Conservation (phyloP, 2,113 vertebrate genomes). For the Synodontis membranacea region DNA sequence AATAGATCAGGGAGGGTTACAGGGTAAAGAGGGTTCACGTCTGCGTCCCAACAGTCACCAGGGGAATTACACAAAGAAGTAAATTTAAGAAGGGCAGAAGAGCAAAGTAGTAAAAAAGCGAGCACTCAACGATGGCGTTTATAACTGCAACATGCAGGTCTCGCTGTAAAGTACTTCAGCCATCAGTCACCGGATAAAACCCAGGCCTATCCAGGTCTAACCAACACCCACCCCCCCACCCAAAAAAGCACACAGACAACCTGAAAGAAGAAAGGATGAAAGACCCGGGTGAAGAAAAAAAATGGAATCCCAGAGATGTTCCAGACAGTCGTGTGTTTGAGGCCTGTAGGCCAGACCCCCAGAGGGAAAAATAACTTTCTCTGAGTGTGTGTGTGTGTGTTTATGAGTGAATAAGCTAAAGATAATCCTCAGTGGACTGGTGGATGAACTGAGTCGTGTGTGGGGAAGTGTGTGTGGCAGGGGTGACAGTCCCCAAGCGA, state of each 20-base stretch:
- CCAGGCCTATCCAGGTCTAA: slow-evolving; percentile 1
- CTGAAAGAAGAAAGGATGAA: slow-evolving; percentile 9
- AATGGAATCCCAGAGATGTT: slow-evolving; percentile 50
- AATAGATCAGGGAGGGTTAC: not conserved
- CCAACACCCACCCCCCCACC: not conserved
- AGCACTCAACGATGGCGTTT: not conserved
- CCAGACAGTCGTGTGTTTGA: slow-evolving; percentile 61
- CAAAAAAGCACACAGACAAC: not conserved
- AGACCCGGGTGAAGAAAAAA: not conserved
- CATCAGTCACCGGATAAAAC: slow-evolving; percentile 8
- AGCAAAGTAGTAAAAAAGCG: slow-evolving; percentile 10
- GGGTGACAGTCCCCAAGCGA: slow-evolving; percentile 41
- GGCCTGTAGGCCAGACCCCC: slow-evolving; percentile 62
- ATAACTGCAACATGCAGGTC: not conserved
- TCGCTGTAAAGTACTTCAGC: not conserved
- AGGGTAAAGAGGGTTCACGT: not conserved
- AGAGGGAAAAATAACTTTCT: slow-evolving; percentile 34
- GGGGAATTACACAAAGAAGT: slow-evolving; percentile 20
- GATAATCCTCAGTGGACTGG: slow-evolving; percentile 59
- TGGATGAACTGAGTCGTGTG: slow-evolving; percentile 49
- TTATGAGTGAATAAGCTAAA: slow-evolving; percentile 42
- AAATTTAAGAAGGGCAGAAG: slow-evolving; percentile 2
- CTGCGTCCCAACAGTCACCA: not conserved
- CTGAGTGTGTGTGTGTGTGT: slow-evolving; percentile 48
- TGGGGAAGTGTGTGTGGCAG: slow-evolving; percentile 39